phyloP scores from a whole-genome alignment of 2,797 vertebrate genomes.

The Girardinus metallicus region DNA sequence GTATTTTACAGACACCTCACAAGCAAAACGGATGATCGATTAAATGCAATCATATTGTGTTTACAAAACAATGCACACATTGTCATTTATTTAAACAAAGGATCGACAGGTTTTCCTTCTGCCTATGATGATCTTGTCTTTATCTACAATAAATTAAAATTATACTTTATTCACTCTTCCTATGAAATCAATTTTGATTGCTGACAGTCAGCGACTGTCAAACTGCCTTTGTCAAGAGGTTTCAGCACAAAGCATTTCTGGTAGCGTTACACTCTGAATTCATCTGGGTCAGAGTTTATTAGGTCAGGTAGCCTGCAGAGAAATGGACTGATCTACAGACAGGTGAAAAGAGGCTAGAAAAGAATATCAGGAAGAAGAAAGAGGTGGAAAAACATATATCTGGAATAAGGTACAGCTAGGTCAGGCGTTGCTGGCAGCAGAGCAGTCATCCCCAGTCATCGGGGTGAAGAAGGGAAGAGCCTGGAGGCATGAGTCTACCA shows the following conservation, averaged over 20 bases:
- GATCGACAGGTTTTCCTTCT: not conserved
- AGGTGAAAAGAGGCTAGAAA: constrained; percentile 24
- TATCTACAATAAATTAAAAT: not conserved
- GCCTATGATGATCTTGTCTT: no score
- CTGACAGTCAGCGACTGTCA: constrained; percentile 25
- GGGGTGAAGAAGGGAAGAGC: constrained; percentile 69
- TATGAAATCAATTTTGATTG: constrained; percentile 17
- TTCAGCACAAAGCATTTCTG: constrained; percentile 15
- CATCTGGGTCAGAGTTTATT: constrained; percentile 47
- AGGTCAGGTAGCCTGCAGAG: constrained; percentile 66
- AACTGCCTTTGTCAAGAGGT: constrained; percentile 24
- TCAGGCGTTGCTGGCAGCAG: constrained; percentile 68
- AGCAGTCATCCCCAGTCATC: constrained; percentile 68
- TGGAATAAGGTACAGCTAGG: constrained; percentile 66
- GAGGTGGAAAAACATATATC: constrained; percentile 40
- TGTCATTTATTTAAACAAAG: not conserved
- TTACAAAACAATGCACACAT: not conserved
- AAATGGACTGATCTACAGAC: constrained; percentile 46
- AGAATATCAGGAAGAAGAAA: constrained; percentile 15
- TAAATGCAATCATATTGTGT: not conserved
- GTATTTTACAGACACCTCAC: not conserved
- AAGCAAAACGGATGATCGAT: not conserved
- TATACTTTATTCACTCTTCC: constrained; percentile 31
- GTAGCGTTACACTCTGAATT: constrained; percentile 36
- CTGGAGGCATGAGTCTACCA: constrained; percentile 65